Base-by-base conservation (phyloP, 2,888 invertebrate species). In the Vesta saturnalis region DNA sequence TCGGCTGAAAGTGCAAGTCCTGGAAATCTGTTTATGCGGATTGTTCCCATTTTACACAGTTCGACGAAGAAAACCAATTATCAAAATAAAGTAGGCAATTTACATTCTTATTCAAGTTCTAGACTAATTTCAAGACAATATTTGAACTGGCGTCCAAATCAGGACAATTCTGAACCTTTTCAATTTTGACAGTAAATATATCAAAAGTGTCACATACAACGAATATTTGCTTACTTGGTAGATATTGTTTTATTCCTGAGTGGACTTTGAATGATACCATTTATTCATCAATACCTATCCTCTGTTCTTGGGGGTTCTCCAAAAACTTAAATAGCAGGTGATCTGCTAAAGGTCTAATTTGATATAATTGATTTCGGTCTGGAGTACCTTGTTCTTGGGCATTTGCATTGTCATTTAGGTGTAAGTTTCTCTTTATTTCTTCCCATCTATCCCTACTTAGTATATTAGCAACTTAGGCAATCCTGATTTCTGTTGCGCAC, bases 211-310 rank as follows among this genome's bases (percentile, higher is more conserved):
- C 47, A 15, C 47, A 47, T 47, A 47, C 4, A n/a, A 47, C n/a
- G 16, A 47, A 47, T 5, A 47, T 52, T 52, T 52, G 39, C 12
- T 58, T 58, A 58, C 35, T 30, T 5, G 58, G 58, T 8, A 58
- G 14, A 30, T 58, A 39, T 12, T 58, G 58, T 58, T 58, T 58
- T 18, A 58, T 1, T n/a, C 58, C 3, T 58, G 58, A 30, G 6
- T 58, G 39, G 35, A 30, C 58, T 19, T 35, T 58, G 30, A 58
- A 58, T 30, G 35, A 39, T 16, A 39, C 58, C 58, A 58, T 58
- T 30, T 58, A 39, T 30, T 58, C 58, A 39, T 58, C 58, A 18
- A 58, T 19, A 58, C 39, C 35, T 12, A 35, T 1, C 39, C 23
- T 58, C 19, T 58, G 58, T 58, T 58, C 35, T 35, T 58, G 58